Conservation (phyloP, 2,797 vertebrate genomes). For the Karalla daura region DNA sequence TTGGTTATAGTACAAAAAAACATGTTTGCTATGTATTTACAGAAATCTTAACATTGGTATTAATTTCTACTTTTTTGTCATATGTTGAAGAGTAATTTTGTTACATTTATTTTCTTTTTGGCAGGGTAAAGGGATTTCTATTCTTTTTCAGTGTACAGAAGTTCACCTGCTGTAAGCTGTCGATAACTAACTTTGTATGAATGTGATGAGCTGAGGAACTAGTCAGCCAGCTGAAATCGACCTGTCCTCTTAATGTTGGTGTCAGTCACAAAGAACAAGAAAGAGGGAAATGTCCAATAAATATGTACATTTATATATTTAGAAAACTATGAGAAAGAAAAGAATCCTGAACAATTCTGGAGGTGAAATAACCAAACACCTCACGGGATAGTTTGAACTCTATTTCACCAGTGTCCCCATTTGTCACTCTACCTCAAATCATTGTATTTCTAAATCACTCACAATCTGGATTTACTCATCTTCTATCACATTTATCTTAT, state of each 20-base stretch:
- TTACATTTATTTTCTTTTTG: slow-evolving; percentile 5
- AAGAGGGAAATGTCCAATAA: not conserved
- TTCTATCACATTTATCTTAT: slow-evolving; percentile 15
- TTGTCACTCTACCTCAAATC: slow-evolving; percentile 61
- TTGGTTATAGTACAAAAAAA: slow-evolving; percentile 52
- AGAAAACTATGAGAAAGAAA: not conserved
- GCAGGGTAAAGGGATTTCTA: slow-evolving; percentile 11
- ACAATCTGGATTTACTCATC: slow-evolving; percentile 14
- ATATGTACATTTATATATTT: slow-evolving; percentile 12
- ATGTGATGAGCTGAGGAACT: slow-evolving; percentile 35
- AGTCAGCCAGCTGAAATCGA: slow-evolving; percentile 25
- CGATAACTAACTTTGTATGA: slow-evolving; percentile 16
- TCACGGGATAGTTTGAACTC: not conserved
- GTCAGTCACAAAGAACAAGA: not conserved
- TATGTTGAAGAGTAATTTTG: slow-evolving; percentile 28
- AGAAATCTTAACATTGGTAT: slow-evolving; percentile 49
- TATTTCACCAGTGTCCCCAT: slow-evolving; percentile 6
- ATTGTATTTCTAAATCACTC: slow-evolving; percentile 14
- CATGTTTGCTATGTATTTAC: slow-evolving; percentile 41
- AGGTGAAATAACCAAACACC: not conserved
- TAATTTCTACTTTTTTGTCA: slow-evolving; percentile 44
- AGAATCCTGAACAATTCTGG: not conserved
- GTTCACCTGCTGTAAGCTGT: slow-evolving; percentile 27
- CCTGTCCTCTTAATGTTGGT: not conserved
- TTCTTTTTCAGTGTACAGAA: slow-evolving; percentile 49